phyloP scores from a whole-genome alignment of 2,113 vertebrate species.

The Solenodon paradoxus region DNA sequence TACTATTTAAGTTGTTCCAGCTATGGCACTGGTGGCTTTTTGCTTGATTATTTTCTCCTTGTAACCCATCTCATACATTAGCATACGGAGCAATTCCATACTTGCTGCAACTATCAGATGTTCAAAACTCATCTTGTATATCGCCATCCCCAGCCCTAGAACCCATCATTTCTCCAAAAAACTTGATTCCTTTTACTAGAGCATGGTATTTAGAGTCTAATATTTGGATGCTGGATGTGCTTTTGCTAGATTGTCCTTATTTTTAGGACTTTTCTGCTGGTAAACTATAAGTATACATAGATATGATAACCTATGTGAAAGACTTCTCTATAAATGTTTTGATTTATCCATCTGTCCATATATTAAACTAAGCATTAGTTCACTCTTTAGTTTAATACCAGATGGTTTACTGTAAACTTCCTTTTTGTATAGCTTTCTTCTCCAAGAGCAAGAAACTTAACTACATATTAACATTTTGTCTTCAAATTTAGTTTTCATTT shows the following conservation, averaged over 20 bases:
- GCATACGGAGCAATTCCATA: background rate
- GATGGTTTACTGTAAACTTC: background rate
- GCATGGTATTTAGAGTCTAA: background rate
- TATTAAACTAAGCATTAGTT: background rate
- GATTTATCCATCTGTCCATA: background rate
- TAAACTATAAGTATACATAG: background rate
- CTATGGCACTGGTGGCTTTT: background rate
- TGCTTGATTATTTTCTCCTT: background rate
- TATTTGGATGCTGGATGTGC: background rate
- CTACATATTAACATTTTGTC: background rate
- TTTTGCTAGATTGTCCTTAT: background rate
- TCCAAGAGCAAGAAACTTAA: background rate
- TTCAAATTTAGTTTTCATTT: background rate
- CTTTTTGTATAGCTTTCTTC: background rate
- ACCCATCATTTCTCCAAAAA: background rate
- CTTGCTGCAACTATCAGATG: background rate
- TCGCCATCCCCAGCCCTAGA: background rate
- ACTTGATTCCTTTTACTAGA: background rate
- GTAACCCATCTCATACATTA: background rate
- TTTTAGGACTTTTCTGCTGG: background rate
- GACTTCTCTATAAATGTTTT: background rate
- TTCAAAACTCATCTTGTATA: background rate
- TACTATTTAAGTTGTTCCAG: background rate
- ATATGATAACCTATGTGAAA: background rate
- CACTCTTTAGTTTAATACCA: background rate